Base-by-base conservation (phyloP, 2,888 invertebrate genomes). In the Pachliopta kotzebuea region DNA sequence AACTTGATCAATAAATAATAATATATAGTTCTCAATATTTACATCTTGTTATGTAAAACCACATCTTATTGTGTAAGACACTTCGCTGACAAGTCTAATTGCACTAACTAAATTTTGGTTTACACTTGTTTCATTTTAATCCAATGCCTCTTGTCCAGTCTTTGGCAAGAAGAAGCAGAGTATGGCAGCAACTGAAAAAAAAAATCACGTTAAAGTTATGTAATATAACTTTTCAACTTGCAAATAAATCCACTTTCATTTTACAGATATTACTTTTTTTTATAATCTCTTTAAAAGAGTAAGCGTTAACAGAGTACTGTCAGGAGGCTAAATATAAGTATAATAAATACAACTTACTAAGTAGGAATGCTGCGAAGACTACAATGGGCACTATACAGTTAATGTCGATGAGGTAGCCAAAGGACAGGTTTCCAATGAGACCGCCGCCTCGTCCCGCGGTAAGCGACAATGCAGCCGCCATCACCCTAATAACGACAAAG, bases 401-500 rank as follows among this genome's bases (percentile, higher is more conserved):
- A 75, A 96, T 92, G 89, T 96, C 96, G 72, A 96, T 96, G 71
- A 96, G 92, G 85, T 95, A 95, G 66, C 96, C 96, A 79, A 96
- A 96, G 56, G 96, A 86, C 71, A 96, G 86, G 86, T 96, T 96
- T 69, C 96, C 96, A 60, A 96, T 83, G 63, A 96, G 89, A 69
- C 96, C 96, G 58, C 96, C 96, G 69, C 95, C 93, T 90, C 96
- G 93, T 63, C 96, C 96, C 81, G 95, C 95, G 20, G 96, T 96
- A 68, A 96, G 91, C 17, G 96, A 96, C 53, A 96, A 86, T 53
- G 96, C 96, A 31, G 96, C 96, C 45, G 96, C 96, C 96, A 96
- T 96, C 78, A 96, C 96, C 91, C 96, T 96, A 83, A 60, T 50
- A 18, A 37, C 11, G 18, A 18, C 3, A 45, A 45, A 45, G n/a